A percentile compares a stretch with the other conserved stretches of the same genome.
These are phyloP conservation scores for Phenganax stokvisi DNA, from an alignment of 92 coral and sea anemone genomes.

Conservation along the genomic window DNA sequence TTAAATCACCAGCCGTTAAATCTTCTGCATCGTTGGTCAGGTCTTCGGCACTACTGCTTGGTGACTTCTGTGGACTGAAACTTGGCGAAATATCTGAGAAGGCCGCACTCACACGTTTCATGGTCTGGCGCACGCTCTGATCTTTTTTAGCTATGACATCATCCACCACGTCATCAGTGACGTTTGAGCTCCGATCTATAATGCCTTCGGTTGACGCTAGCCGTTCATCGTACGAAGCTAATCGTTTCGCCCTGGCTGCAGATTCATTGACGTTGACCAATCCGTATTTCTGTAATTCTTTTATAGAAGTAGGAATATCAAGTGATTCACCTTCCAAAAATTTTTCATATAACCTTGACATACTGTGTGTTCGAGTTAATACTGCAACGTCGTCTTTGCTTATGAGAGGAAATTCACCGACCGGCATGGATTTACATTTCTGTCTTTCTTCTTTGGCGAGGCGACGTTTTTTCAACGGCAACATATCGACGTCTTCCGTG, in stretches of 20 bases:
- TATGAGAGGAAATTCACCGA: neutral
- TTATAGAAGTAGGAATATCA: neutral
- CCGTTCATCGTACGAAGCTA: constrained; percentile 14
- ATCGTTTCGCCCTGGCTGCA: neutral
- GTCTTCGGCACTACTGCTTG: constrained; percentile 25
- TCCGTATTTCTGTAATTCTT: constrained; percentile 12
- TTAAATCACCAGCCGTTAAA: constrained; percentile 11
- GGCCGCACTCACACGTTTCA: constrained; percentile 33
- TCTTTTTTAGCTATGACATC: constrained; percentile 3
- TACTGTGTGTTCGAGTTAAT: constrained; percentile 19
- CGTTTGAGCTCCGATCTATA: neutral
- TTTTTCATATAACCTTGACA: constrained; percentile 15
- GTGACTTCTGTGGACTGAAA: constrained; percentile 32
- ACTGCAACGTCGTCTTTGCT: neutral
- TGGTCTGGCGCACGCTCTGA: constrained; percentile 13
- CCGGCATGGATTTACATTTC: constrained; percentile 32
- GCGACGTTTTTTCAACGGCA: constrained; percentile 20
- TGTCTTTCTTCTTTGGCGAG: constrained; percentile 10
- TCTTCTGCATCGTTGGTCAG: constrained; percentile 20
- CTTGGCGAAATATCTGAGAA: constrained; percentile 33
- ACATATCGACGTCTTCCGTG: neutral
- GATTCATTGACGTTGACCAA: constrained; percentile 11
- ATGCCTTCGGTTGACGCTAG: neutral
- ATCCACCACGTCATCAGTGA: neutral
- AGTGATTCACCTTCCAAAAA: neutral